Percentiles rank a stretch among this genome's conserved stretches.
Evolutionary conservation across 2,113 vertebrate genomes (phyloP).

Genomic region (Syrrhaptes paradoxus): DNA sequence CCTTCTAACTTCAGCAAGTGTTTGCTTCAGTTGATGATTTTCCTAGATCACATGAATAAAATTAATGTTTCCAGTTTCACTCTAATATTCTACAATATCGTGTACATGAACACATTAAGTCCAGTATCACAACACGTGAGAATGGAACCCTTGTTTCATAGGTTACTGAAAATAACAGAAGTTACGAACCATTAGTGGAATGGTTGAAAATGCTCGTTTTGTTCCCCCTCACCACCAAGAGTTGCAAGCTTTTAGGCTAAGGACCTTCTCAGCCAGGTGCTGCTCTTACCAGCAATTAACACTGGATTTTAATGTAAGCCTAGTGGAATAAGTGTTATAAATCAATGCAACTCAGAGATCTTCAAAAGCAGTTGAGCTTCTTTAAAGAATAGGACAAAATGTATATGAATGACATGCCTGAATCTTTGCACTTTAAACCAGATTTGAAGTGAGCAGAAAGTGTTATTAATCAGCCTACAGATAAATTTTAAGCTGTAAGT

Average conservation of each 20-base stretch:
- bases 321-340: not conserved
- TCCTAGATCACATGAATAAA: not conserved
- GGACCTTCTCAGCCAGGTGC: not conserved
- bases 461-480: not conserved
- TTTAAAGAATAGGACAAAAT: not conserved
- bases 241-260: not conserved
- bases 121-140: not conserved
- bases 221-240: rapidly evolving
- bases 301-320: not conserved
- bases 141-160: not conserved
- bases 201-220: not conserved
- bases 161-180: not conserved
- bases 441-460: not conserved
- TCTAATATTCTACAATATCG: not conserved
- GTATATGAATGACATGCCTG: not conserved
- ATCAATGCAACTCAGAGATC: not conserved
- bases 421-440: not conserved
- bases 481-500: not conserved
- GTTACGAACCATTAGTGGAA: not conserved
- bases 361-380: not conserved
- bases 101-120: not conserved
- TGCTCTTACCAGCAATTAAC: not conserved
- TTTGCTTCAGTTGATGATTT: not conserved
- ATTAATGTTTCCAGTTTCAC: not conserved
- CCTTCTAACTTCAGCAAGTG: not conserved